Evolutionary conservation across 2,113 vertebrate species (phyloP).

Genomic region (Leucosticte australis): DNA sequence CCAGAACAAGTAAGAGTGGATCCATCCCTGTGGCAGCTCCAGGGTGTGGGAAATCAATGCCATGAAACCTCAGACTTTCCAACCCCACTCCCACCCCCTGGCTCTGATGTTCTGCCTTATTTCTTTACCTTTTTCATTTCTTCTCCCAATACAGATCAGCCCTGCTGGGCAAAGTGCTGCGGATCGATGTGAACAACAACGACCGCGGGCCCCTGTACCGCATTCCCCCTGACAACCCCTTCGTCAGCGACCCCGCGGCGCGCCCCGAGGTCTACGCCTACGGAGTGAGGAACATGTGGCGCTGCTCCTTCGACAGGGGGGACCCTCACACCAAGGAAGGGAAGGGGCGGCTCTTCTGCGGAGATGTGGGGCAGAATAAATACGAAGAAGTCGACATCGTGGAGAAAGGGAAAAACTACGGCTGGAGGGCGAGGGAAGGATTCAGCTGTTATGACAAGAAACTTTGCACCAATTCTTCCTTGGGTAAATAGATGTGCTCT

Average conservation of each 20-base stretch:
- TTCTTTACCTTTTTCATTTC: neutral
- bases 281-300: slow-evolving; percentile 96
- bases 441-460: slow-evolving; percentile 95
- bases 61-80: neutral
- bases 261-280: slow-evolving; percentile 91
- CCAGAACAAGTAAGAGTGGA: slow-evolving; percentile 89
- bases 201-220: slow-evolving; percentile 82
- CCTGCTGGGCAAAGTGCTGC: slow-evolving; percentile 93
- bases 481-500: slow-evolving; percentile 76
- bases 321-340: slow-evolving; percentile 82
- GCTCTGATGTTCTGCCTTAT: neutral
- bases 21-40: neutral
- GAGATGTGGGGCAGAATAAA: slow-evolving; percentile 96
- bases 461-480: slow-evolving; percentile 88
- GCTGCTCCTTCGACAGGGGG: slow-evolving; percentile 92
- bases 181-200: slow-evolving; percentile 85
- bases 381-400: slow-evolving; percentile 94
- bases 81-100: fast-evolving
- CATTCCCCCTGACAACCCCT: slow-evolving; percentile 90
- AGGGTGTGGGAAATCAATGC: neutral
- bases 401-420: slow-evolving; percentile 89
- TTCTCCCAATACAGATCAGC: slow-evolving; percentile 76
- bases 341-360: slow-evolving; percentile 92
- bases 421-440: slow-evolving; percentile 94
- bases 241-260: slow-evolving; percentile 73